Percentiles rank a stretch among this genome's conserved stretches.
Conservation (phyloP, 2,888 invertebrate genomes). For the Nudaria mundana region DNA sequence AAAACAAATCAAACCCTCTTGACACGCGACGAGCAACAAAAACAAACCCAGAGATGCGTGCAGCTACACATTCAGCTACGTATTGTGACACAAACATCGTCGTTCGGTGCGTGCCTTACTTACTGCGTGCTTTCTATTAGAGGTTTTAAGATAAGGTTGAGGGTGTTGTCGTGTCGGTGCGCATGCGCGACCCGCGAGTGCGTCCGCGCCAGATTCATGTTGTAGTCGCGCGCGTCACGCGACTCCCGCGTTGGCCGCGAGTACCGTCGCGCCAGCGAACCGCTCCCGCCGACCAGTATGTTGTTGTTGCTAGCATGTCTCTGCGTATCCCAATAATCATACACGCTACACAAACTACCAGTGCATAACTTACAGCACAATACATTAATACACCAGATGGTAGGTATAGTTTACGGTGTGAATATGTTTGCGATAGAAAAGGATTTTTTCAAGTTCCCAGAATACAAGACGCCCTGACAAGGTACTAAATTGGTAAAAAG, state of each 20-base stretch:
- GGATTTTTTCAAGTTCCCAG: conserved; percentile 21
- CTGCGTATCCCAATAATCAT: conserved; percentile 75
- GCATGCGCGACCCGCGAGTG: conserved; percentile 59
- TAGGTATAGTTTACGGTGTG: conserved; percentile 4
- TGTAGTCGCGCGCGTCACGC: conserved; percentile 56
- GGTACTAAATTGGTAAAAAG: conserved; percentile 47
- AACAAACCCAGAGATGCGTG: conserved; percentile 66
- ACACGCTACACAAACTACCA: conserved; percentile 68
- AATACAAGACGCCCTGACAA: conserved; percentile 35
- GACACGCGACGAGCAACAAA: conserved; percentile 37
- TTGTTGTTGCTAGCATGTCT: conserved; percentile 83
- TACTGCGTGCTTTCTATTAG: conserved; percentile 82
- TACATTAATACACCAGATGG: conserved; percentile 25
- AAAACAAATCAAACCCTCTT: conserved; percentile 32
- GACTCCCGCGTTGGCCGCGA: conserved; percentile 62
- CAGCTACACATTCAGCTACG: conserved; percentile 72
- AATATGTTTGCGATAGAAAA: conserved; percentile 16
- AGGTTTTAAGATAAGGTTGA: conserved; percentile 80
- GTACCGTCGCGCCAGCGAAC: conserved; percentile 74
- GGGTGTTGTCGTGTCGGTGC: conserved; percentile 76
- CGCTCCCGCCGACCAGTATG: conserved; percentile 77
- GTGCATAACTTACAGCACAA: conserved; percentile 47
- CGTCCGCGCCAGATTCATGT: conserved; percentile 71
- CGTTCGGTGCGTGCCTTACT: conserved; percentile 63
- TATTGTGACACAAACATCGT: conserved; percentile 59